Evolutionary conservation across 2,888 invertebrate species (phyloP).

Genomic region (Drosophila mulleri): DNA sequence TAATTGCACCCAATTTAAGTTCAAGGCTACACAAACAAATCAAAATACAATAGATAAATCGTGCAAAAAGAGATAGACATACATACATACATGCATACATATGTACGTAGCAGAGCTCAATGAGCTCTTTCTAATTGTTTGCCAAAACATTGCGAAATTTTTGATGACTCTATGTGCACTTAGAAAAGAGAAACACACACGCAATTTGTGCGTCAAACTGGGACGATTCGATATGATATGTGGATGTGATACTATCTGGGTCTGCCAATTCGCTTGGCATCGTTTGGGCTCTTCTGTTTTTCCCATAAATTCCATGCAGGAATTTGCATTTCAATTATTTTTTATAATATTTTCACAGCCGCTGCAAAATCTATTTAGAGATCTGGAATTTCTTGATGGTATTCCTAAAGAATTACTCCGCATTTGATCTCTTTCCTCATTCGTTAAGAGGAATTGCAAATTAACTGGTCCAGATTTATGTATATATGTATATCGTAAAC

Average conservation of each 20-base stretch:
- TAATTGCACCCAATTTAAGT: conserved; percentile 65
- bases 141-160: conserved; percentile 17
- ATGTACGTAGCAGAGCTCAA: conserved; percentile 6
- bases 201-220: conserved; percentile 9
- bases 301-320: conserved; percentile 42
- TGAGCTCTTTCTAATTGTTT: conserved; percentile 18
- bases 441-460: background rate
- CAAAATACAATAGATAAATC: conserved; percentile 43
- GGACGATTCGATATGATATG: conserved; percentile 23
- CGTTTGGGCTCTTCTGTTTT: conserved; percentile 57
- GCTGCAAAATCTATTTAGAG: conserved; percentile 44
- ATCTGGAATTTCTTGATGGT: conserved; percentile 14
- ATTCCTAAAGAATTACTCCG: background rate
- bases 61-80: background rate
- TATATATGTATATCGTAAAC: conserved; percentile 31
- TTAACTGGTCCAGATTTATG: conserved; percentile 4
- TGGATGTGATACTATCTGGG: conserved; percentile 27
- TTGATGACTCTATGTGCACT: conserved; percentile 14
- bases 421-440: background rate
- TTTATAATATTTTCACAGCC: conserved; percentile 12
- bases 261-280: conserved; percentile 68
- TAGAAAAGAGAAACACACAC: background rate
- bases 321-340: conserved; percentile 45
- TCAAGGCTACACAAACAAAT: conserved; percentile 64
- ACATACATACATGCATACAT: too few species aligned